Percentiles rank a stretch among this genome's conserved stretches.
Evolutionary conservation across 2,797 vertebrate species (phyloP).

Genomic region (Coendou prehensilis): DNA sequence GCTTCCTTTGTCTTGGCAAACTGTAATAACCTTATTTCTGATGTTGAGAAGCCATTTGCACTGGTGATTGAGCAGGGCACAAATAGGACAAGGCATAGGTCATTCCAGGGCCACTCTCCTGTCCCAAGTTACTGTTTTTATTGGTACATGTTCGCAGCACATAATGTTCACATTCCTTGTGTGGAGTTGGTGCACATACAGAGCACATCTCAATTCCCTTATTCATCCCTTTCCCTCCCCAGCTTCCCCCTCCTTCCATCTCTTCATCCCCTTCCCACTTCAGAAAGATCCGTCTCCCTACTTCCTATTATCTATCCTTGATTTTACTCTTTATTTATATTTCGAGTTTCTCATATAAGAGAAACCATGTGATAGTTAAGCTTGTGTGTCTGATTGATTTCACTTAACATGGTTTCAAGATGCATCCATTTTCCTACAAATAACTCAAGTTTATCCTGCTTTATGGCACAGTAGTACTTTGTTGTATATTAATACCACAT

Average conservation of each 20-base stretch:
- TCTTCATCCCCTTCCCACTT: neutral
- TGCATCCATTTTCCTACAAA: neutral
- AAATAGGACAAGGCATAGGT: neutral
- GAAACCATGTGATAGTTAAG: neutral
- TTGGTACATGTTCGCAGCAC: neutral
- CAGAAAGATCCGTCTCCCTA: neutral
- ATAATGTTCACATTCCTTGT: neutral
- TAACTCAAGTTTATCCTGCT: neutral
- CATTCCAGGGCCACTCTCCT: neutral
- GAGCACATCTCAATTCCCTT: neutral
- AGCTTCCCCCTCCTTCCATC: neutral
- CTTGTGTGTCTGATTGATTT: neutral
- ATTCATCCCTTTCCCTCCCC: neutral
- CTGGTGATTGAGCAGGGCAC: neutral
- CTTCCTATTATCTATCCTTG: neutral
- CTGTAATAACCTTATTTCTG: slow-evolving; percentile 15
- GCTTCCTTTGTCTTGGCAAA: slow-evolving; percentile 29
- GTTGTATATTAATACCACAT: neutral
- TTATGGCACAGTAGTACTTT: neutral
- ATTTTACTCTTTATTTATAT: neutral
- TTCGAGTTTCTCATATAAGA: neutral
- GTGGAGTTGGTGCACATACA: neutral
- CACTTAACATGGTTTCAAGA: neutral
- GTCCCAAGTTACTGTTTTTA: neutral
- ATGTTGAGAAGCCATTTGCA: neutral